Evolutionary conservation across 2,797 vertebrate species (phyloP), one percentile per base, ranked within the genome.

Genomic region (Arrhamphus sclerolepis): DNA sequence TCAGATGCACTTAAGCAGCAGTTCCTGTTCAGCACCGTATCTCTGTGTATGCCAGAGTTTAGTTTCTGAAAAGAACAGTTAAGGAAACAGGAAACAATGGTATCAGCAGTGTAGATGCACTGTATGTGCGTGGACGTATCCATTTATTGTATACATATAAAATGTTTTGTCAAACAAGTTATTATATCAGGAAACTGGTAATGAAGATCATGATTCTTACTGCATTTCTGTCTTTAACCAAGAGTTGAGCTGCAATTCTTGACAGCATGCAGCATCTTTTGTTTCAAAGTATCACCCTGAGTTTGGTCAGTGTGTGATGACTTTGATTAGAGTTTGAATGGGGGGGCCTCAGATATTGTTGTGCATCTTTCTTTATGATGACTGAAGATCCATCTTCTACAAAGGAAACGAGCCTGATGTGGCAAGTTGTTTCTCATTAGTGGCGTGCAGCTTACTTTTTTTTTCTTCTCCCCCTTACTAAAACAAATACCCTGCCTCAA

Each of bases 391-490:
- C 26, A 28, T 84, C 66, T 67, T 62, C 39, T 58, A 1, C 28
- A 47, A 64, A 57, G 54, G 62, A 72, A 66, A 79, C 62, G 57
- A 82, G 51, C 68, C 75, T 82, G 86, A 85, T 83, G 78, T 79
- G 76, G 50, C 70, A 7, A 77, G 73, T 81, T 74, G 70, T 65
- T 78, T 79, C 72, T 81, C 75, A 84, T 83, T 75, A 77, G 74
- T 55, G 63, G 53, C 70, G 56, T 16, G 60, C 70, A 43, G 61
- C 73, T 70, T 56, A 39, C 56, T 72, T 54, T 29, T 38, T 58
- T 24, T 42, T 14, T 18, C 10, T 47, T 39, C 34, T n/a, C n/a
- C 22, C 18, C 22, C 46, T 38, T 57, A 50, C 72, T 73, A 67
- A 76, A 81, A 78, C 61, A 85, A 86, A 84, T 50, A 67, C 7